These are phyloP conservation scores for Astreopora myriophthalma DNA, from an alignment of 64 coral and sea anemone species.

Conservation along the genomic window DNA sequence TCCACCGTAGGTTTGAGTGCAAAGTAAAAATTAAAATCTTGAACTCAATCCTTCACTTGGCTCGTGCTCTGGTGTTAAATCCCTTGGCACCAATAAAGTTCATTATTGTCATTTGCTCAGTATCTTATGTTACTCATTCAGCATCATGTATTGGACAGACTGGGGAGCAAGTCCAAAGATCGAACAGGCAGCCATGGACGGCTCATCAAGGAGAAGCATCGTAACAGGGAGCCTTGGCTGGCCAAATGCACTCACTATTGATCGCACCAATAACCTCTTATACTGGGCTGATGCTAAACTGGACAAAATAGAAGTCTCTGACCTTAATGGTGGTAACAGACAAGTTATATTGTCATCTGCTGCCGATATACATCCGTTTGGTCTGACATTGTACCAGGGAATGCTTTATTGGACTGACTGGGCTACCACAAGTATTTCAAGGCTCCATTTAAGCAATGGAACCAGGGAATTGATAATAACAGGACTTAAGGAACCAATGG, in stretches of 20 bases:
- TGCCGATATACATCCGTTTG: constrained; percentile 54
- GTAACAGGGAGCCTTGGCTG: constrained; percentile 28
- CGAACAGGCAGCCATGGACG: constrained; percentile 73
- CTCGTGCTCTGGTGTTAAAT: no score
- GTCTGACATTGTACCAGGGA: constrained; percentile 34
- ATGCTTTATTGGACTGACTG: constrained; percentile 78
- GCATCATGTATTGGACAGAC: constrained; percentile 83
- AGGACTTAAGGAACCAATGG: constrained; percentile 23
- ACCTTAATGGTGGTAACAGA: constrained; percentile 30
- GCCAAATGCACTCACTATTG: constrained; percentile 77
- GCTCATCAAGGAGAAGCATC: constrained; percentile 24
- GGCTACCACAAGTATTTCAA: constrained; percentile 5
- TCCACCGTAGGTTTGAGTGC: no score
- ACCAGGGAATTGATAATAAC: neutral
- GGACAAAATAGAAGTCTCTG: constrained; percentile 50
- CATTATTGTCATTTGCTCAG: no score
- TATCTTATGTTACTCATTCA: no score
- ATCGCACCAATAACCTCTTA: neutral
- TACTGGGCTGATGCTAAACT: constrained; percentile 68
- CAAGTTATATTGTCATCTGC: neutral
- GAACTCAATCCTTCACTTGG: neutral
- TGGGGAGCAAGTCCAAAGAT: constrained; percentile 76
- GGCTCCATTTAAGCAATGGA: neutral
- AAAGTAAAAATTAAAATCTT: neutral
- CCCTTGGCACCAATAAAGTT: no score